Evolutionary conservation across 2,888 invertebrate species (phyloP), one percentile per base, ranked within the genome.

Genomic region (Scaptomyza flava): DNA sequence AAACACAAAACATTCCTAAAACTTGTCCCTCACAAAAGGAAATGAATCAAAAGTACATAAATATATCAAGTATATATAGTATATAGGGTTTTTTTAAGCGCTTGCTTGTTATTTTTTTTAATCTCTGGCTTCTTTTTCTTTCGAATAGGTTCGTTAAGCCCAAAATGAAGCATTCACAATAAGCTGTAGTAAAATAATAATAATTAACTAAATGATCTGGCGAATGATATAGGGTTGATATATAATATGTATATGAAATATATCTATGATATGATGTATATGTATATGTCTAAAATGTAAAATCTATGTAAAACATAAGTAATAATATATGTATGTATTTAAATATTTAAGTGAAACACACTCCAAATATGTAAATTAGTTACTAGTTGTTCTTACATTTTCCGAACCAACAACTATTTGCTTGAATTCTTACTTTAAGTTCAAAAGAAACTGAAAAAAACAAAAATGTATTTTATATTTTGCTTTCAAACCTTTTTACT

Each of bases 281-380:
- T 81, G 72, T 78, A 69, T 78, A 75, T 73, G 81, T 79, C 83
- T 79, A 67, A 74, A 74, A 62, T 78, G 72, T 81, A 83, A 81
- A 78, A 79, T 71, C 79, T 79, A 82, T 85, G 80, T 83, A 79
- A 70, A 82, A 82, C 82, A 83, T 83, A 83, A 83, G 86, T 74
- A 61, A 41, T 64, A 58, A 33, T 56, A 65, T 84, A 36, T 61
- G 68, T 79, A 74, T 75, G 30, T 54, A 60, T 60, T 50, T 43
- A 60, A 69, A 54, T 67, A 41, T 61, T 60, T 86, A 81, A 87
- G 82, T 68, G 60, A 81, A 77, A 77, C 87, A 85, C 85, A 85
- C 85, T 87, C 88, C 87, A 87, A 87, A 87, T 81, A 88, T 88
- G 88, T 87, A 88, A 79, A 85, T 81, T 88, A 83, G 74, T 68